A percentile compares a stretch with the other conserved stretches of the same genome.
These are phyloP conservation scores for Pyrrhosoma nymphula DNA, from an alignment of 2,888 invertebrate genomes.

Conservation along the genomic window DNA sequence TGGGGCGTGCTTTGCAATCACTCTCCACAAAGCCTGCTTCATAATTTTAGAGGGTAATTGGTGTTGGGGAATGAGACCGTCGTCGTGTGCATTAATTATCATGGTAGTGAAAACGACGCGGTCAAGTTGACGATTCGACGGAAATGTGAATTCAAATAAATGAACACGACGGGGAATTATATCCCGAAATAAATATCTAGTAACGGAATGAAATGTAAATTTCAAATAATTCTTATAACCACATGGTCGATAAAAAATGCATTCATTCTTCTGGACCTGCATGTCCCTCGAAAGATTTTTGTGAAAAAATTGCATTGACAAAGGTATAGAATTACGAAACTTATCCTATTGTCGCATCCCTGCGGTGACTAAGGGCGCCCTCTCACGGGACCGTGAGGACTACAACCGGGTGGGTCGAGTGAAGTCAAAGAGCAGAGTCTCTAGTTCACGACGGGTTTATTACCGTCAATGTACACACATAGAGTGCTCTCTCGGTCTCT, in stretches of 20 bases:
- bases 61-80: not conserved
- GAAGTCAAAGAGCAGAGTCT: too few relatives aligned
- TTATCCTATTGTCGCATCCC: too few relatives aligned
- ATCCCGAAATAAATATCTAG: not conserved
- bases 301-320: too few relatives aligned
- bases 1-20: not conserved
- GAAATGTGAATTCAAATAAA: not conserved
- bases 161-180: not conserved
- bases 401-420: too few relatives aligned
- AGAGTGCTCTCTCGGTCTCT: too few relatives aligned
- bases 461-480: too few relatives aligned
- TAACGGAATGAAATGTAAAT: not conserved
- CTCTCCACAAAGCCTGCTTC: not conserved
- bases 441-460: too few relatives aligned
- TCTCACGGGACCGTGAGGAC: too few relatives aligned
- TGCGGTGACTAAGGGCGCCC: too few relatives aligned
- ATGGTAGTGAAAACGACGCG: not conserved
- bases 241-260: not conserved
- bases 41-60: not conserved
- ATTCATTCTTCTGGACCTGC: too few relatives aligned
- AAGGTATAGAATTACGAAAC: too few relatives aligned
- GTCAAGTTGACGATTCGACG: not conserved
- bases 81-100: not conserved
- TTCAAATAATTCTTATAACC: not conserved
- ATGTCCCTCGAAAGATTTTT: too few relatives aligned